Base-by-base conservation (phyloP, 2,888 invertebrate species). In the Schizotus pectinicornis region DNA sequence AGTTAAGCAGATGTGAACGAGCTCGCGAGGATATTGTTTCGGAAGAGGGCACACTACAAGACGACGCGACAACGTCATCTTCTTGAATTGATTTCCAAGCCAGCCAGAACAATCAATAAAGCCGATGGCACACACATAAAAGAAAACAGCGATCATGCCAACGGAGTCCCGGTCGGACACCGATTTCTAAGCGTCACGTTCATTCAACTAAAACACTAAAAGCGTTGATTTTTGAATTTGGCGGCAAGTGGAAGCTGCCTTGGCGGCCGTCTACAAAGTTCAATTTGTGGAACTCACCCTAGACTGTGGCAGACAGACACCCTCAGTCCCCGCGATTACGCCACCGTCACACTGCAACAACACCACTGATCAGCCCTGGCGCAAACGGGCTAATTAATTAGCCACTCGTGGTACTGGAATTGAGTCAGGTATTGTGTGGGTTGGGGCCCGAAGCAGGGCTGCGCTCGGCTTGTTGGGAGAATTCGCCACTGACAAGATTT, bases 321-420 rank as follows among this genome's bases (percentile, higher is more conserved):
- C 76, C 72, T 79, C 78, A 53, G 77, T 75, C 62, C 79, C 79
- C 53, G 78, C 77, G 56, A 77, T 74, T 54, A 76, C 65, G 63
- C 74, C 77, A 64, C 76, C 76, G 68, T 79, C 79, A 70, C 79
- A 79, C 79, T 79, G 79, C 59, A 79, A 79, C 70, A 75, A 63
- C 54, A 61, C 33, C 45, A 34, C 22, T 37, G 35, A 43, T 22
- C 22, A 22, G 22, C 22, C 38, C 37, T 30, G 43, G 11, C 43
- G 36, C 41, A 37, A 53, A 34, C 12, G 32, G 33, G 33, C 33
- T 14, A 22, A 37, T n/a, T 48, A 22, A 37, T 22, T 22, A 22
- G 22, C 22, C 22, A 22, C 22, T 22, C 22, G 22, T 22, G 22
- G 22, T 22, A 22, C 22, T 22, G 22, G 22, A 22, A 22, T 22